These are phyloP conservation scores for Euphydryas editha DNA, from an alignment of 2,888 invertebrate species.

Conservation along the genomic window DNA sequence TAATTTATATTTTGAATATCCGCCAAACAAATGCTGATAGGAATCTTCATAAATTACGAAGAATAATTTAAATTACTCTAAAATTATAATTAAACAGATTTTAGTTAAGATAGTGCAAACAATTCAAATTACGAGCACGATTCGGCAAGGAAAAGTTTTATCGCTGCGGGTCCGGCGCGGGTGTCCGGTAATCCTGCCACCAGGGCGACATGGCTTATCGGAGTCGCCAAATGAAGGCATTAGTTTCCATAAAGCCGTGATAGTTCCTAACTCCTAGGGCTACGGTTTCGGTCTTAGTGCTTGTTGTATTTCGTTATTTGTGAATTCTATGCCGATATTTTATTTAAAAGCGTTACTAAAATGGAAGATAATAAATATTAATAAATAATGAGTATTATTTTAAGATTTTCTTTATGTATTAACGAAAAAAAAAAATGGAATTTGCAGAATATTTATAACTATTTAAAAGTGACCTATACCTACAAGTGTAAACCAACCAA, in stretches of 20 bases:
- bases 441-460: neutral
- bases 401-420: neutral
- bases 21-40: neutral
- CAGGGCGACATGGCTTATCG: constrained; percentile 80
- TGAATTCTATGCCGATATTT: neutral
- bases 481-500: neutral
- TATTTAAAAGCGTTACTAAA: neutral
- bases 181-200: constrained; percentile 68
- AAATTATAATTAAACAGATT: constrained; percentile 21
- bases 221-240: constrained; percentile 80
- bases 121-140: constrained; percentile 67
- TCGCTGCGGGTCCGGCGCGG: constrained; percentile 54
- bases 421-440: neutral
- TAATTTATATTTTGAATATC: no score
- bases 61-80: neutral
- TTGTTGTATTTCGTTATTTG: constrained; percentile 16
- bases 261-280: constrained; percentile 53
- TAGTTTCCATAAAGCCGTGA: constrained; percentile 81
- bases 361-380: neutral
- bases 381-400: neutral
- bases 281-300: constrained; percentile 14
- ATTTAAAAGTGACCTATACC: neutral
- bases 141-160: constrained; percentile 62
- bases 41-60: neutral
- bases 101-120: constrained; percentile 47